phyloP scores from a whole-genome alignment of 2,797 vertebrate genomes.

The Sebastes nivosus region DNA sequence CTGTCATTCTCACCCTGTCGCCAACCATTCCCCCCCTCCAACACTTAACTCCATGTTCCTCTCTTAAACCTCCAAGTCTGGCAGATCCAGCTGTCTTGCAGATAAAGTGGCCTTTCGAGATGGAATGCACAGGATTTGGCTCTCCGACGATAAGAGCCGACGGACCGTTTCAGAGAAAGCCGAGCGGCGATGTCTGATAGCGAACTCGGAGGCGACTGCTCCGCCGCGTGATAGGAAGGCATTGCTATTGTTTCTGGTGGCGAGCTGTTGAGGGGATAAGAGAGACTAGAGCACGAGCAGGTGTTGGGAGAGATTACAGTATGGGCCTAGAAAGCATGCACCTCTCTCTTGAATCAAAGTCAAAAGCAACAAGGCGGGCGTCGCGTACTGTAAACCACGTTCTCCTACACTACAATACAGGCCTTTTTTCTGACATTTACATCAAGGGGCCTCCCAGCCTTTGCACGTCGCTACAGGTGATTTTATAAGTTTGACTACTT shows the following conservation, averaged over 20 bases:
- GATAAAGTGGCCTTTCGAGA: slow-evolving; percentile 46
- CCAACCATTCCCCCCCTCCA: neutral
- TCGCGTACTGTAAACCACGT: slow-evolving; percentile 38
- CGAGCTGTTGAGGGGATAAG: slow-evolving; percentile 61
- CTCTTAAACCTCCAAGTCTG: slow-evolving; percentile 11
- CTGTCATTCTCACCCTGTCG: neutral
- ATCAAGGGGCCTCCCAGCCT: slow-evolving; percentile 58
- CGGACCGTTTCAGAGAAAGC: slow-evolving; percentile 4
- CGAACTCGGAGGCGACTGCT: slow-evolving; percentile 21
- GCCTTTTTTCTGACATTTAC: slow-evolving; percentile 71
- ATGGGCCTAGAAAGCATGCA: slow-evolving; percentile 11
- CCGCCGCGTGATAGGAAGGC: slow-evolving; percentile 47
- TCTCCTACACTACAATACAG: slow-evolving; percentile 27
- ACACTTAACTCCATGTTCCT: slow-evolving; percentile 9
- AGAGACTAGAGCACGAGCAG: slow-evolving; percentile 51
- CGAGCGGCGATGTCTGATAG: slow-evolving; percentile 47
- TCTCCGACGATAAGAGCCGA: slow-evolving; percentile 52
- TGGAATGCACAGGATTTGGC: slow-evolving; percentile 62
- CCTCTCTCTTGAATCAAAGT: slow-evolving; percentile 66
- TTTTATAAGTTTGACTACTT: slow-evolving; percentile 62
- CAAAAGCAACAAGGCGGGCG: slow-evolving; percentile 68
- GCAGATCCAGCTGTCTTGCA: slow-evolving; percentile 16
- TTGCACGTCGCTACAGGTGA: slow-evolving; percentile 42
- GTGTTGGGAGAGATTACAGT: slow-evolving; percentile 72
- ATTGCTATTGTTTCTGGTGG: slow-evolving; percentile 64